Evolutionary conservation across 2,113 vertebrate species (phyloP).

Genomic region (Triplophysa tibetana): DNA sequence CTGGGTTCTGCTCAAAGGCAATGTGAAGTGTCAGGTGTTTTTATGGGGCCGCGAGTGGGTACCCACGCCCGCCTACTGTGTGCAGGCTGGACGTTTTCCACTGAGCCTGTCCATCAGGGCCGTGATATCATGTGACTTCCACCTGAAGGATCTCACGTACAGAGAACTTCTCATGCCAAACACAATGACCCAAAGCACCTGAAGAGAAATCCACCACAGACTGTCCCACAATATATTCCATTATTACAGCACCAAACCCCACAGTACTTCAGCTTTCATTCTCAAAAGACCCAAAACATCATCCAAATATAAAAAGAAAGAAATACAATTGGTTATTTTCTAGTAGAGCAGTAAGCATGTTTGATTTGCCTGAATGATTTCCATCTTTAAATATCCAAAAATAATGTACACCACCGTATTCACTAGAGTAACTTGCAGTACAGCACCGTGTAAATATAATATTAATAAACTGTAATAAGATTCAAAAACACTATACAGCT

Average conservation of each 20-base stretch:
- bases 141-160: constrained; percentile 43
- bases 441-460: no score
- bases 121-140: constrained; percentile 39
- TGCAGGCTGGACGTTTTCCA: constrained; percentile 36
- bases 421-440: no score
- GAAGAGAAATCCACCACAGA: constrained; percentile 58
- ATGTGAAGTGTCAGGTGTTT: constrained; percentile 60
- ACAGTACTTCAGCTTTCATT: not conserved
- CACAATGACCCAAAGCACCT: constrained; percentile 57
- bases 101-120: not conserved
- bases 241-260: constrained; percentile 34
- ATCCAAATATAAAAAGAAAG: not conserved
- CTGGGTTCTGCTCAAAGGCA: constrained; percentile 66
- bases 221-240: constrained; percentile 53
- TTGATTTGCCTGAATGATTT: no score
- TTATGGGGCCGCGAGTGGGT: constrained; percentile 46
- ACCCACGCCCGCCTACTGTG: constrained; percentile 56
- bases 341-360: no score
- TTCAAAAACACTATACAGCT: no score
- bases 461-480: no score
- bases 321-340: no score
- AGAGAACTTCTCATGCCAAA: constrained; percentile 56
- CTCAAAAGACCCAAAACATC: not conserved
- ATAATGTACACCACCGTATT: no score
- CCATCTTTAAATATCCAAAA: no score